A percentile compares a stretch with the other conserved stretches of the same genome.
Evolutionary conservation across 53 echinoderm and acorn worm species (phyloP).

Genomic region (Antedon mediterranea): DNA sequence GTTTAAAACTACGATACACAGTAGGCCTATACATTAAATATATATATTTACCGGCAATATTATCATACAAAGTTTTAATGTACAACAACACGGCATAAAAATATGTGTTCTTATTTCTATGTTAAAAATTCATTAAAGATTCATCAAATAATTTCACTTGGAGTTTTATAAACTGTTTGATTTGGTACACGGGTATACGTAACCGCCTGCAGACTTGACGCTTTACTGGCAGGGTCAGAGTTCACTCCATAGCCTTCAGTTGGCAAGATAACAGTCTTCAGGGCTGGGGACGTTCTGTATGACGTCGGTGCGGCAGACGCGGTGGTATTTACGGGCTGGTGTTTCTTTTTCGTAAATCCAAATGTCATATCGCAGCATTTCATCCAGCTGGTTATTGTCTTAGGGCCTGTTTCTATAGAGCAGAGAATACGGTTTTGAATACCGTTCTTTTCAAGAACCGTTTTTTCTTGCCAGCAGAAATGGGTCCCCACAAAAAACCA

Average conservation of each 20-base stretch:
- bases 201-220: background rate
- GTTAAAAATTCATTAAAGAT: too few species aligned
- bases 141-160: background rate
- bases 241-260: background rate
- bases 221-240: background rate
- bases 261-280: background rate
- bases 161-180: background rate
- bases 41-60: too few species aligned
- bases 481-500: too few species aligned
- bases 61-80: too few species aligned
- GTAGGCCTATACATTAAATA: too few species aligned
- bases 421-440: too few species aligned
- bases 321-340: background rate
- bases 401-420: too few species aligned
- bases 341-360: slow-evolving; percentile 8
- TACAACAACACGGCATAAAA: too few species aligned
- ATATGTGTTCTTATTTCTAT: too few species aligned
- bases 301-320: background rate
- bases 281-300: background rate
- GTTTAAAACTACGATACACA: too few species aligned
- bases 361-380: slow-evolving; percentile 34
- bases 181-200: background rate
- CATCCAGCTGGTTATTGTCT: slow-evolving; percentile 93
- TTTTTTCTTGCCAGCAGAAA: too few species aligned
- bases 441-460: too few species aligned